Evolutionary conservation across 2,797 vertebrate genomes (phyloP).

Genomic region (Arrhamphus sclerolepis): DNA sequence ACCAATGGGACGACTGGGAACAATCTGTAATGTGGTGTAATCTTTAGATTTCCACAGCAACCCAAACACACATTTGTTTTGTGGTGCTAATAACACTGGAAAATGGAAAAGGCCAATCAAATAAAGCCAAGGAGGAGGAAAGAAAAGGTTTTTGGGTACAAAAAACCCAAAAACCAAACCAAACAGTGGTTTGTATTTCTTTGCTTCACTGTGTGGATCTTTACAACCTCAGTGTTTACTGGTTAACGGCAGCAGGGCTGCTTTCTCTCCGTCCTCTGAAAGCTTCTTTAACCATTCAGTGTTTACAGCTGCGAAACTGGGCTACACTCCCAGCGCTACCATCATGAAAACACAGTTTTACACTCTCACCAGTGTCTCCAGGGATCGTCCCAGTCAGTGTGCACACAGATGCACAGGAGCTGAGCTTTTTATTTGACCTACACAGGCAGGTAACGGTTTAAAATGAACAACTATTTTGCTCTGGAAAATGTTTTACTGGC

Average conservation of each 20-base stretch:
- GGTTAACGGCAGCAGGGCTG: slow-evolving; percentile 27
- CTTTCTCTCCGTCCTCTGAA: slow-evolving; percentile 38
- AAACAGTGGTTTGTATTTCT: too few relatives aligned
- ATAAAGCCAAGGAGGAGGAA: too few relatives aligned
- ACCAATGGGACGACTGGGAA: too few relatives aligned
- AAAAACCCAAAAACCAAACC: too few relatives aligned
- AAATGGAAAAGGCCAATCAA: too few relatives aligned
- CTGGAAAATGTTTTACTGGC: slow-evolving; percentile 24
- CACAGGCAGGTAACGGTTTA: slow-evolving; percentile 28
- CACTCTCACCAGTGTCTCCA: slow-evolving; percentile 50
- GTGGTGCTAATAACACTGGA: too few relatives aligned
- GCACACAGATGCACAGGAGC: slow-evolving; percentile 19
- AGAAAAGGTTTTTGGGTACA: too few relatives aligned
- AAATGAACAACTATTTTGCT: slow-evolving; percentile 15
- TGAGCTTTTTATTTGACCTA: slow-evolving; percentile 21
- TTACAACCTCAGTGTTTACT: slow-evolving; percentile 22
- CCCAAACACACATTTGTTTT: too few relatives aligned
- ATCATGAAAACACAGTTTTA: slow-evolving; percentile 54
- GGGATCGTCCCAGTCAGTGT: slow-evolving; percentile 38
- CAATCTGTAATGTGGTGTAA: too few relatives aligned
- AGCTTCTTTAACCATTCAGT: slow-evolving; percentile 59
- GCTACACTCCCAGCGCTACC: slow-evolving; percentile 48
- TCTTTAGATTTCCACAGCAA: too few relatives aligned
- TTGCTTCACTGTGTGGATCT: slow-evolving; percentile 14
- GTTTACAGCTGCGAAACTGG: slow-evolving; percentile 74